Percentiles rank a stretch among this genome's conserved stretches.
Evolutionary conservation across 2,888 invertebrate species (phyloP).

Genomic region (Pseudanteris insignis): DNA sequence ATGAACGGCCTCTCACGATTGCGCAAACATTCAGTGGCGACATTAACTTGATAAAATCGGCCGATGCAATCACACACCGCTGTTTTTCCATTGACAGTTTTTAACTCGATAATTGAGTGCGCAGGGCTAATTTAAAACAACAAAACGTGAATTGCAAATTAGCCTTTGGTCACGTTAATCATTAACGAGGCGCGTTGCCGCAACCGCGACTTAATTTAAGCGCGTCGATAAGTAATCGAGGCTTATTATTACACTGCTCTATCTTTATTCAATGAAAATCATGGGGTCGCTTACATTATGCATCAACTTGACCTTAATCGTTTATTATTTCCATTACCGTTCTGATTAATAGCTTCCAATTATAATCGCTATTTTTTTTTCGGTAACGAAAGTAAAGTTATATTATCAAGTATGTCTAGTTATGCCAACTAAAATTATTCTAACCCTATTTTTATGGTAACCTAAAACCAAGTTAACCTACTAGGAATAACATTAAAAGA

Average conservation of each 20-base stretch:
- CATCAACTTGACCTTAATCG: too few relatives aligned
- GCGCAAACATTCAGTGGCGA: neutral
- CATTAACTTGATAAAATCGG: neutral
- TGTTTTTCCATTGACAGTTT: neutral
- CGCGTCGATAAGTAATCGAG: conserved; percentile 7
- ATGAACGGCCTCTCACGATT: neutral
- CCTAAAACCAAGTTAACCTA: too few relatives aligned
- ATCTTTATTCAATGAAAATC: conserved; percentile 12
- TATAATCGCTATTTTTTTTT: too few relatives aligned
- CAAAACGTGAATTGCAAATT: conserved; percentile 8
- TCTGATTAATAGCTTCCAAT: too few relatives aligned
- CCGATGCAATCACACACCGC: conserved; percentile 2
- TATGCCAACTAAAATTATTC: too few relatives aligned
- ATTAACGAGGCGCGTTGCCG: conserved; percentile 3
- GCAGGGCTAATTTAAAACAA: neutral
- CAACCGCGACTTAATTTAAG: conserved; percentile 8
- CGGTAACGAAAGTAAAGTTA: too few relatives aligned
- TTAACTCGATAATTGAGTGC: neutral
- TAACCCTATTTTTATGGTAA: too few relatives aligned
- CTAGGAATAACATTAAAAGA: too few relatives aligned
- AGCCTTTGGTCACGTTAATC: conserved; percentile 3
- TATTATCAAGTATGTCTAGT: too few relatives aligned
- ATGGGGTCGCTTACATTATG: conserved; percentile 2
- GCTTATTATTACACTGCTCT: neutral
- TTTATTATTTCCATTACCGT: too few relatives aligned